Evolutionary conservation across 1,140 invertebrate species (phyloP).

Genomic region (Sycophaga agraensis): DNA sequence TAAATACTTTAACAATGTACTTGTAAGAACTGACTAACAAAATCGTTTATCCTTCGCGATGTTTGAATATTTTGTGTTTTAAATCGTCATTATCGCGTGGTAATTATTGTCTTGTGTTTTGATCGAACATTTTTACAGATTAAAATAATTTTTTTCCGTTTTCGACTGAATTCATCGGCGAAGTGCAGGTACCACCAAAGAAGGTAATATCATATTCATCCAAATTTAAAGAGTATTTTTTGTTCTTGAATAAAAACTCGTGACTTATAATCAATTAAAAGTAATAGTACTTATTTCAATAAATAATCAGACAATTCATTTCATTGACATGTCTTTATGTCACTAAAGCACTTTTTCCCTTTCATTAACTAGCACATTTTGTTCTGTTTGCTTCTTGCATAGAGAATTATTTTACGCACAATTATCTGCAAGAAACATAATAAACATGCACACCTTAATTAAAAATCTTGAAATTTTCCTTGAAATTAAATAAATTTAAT

Average conservation of each 20-base stretch:
- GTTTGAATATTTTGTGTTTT: background rate
- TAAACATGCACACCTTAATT: background rate
- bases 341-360: background rate
- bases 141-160: conserved; percentile 44
- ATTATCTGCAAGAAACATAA: background rate
- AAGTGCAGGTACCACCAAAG: conserved; percentile 44
- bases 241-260: conserved; percentile 2
- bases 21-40: background rate
- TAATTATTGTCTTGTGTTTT: conserved; percentile 30
- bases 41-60: conserved; percentile 15
- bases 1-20: background rate
- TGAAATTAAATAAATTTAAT: too few species aligned
- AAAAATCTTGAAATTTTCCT: background rate
- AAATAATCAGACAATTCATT: too few species aligned
- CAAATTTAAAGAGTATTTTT: conserved; percentile 29
- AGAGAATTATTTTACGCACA: conserved; percentile 4
- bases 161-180: conserved; percentile 40
- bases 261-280: background rate
- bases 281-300: too few species aligned
- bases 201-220: conserved; percentile 47
- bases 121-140: conserved; percentile 41
- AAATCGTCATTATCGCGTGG: conserved; percentile 16
- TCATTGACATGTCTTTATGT: background rate
- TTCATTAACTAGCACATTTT: conserved; percentile 22
- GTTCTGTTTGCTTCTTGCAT: conserved; percentile 25